phyloP scores from a whole-genome alignment of 1,140 invertebrate species.

The Scaptomyza pallida region DNA sequence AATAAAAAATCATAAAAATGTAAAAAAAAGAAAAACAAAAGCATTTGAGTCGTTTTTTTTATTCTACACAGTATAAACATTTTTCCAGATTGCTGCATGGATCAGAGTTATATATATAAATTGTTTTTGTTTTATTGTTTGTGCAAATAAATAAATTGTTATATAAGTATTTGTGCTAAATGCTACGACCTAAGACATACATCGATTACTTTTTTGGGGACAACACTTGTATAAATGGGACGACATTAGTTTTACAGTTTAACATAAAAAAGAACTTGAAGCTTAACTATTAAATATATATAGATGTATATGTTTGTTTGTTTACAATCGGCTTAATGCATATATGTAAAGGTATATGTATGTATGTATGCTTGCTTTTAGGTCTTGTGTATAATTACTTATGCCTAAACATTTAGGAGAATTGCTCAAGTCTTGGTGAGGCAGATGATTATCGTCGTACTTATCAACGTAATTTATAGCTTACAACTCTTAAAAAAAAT shows the following conservation, averaged over 20 bases:
- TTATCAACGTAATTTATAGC: constrained; percentile 26
- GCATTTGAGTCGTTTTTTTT: constrained; percentile 4
- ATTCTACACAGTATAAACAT: neutral
- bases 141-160: constrained; percentile 60
- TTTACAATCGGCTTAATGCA: constrained; percentile 1
- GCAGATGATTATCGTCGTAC: constrained; percentile 51
- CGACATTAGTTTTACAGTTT: constrained; percentile 16
- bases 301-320: neutral
- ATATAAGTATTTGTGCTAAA: constrained; percentile 35
- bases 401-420: constrained; percentile 45
- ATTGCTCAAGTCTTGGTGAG: constrained; percentile 73
- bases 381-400: constrained; percentile 15
- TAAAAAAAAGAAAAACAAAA: constrained; percentile 41
- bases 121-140: constrained; percentile 24
- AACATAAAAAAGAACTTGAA: constrained; percentile 23
- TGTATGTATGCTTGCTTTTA: too few species aligned
- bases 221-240: neutral
- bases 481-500: constrained; percentile 22
- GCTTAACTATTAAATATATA: constrained; percentile 6
- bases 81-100: neutral
- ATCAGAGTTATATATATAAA: constrained; percentile 7
- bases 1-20: constrained; percentile 64
- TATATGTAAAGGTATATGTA: constrained; percentile 5
- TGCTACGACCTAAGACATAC: constrained; percentile 39
- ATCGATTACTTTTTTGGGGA: constrained; percentile 1